Evolutionary conservation across 2,888 invertebrate species (phyloP).

Genomic region (Brenthis daphne): DNA sequence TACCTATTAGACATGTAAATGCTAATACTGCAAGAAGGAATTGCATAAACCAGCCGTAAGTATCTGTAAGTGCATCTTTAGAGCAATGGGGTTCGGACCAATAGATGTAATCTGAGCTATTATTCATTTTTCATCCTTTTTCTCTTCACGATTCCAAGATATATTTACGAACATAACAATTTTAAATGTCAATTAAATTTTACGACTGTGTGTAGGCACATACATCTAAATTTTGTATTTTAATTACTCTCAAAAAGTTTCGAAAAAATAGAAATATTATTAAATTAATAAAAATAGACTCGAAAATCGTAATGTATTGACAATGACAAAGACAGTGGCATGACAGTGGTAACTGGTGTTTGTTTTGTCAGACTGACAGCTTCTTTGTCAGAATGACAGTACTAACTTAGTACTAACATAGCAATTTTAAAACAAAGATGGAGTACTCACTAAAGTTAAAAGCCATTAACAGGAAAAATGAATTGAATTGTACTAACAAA

Average conservation of each 20-base stretch:
- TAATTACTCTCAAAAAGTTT: neutral
- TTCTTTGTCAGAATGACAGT: conserved; percentile 5
- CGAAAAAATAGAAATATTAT: neutral
- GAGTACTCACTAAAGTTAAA: no score
- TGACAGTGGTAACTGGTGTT: neutral
- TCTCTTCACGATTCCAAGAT: conserved; percentile 6
- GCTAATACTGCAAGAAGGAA: conserved; percentile 86
- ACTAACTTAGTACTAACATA: neutral
- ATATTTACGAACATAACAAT: conserved; percentile 12
- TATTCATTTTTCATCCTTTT: conserved; percentile 73
- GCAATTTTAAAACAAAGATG: no score
- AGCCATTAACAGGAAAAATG: no score
- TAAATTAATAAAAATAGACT: conserved; percentile 32
- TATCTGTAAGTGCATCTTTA: conserved; percentile 87
- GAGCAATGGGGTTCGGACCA: conserved; percentile 83
- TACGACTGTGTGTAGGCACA: neutral
- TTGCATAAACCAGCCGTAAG: conserved; percentile 89
- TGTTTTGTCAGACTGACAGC: conserved; percentile 1
- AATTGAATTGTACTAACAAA: no score
- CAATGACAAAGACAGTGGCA: conserved; percentile 19
- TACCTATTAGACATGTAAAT: conserved; percentile 88
- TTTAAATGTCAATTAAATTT: conserved; percentile 8
- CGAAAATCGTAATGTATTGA: conserved; percentile 30
- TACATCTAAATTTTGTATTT: conserved; percentile 1
- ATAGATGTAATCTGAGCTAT: conserved; percentile 68